Evolutionary conservation across 2,888 invertebrate genomes (phyloP).

Genomic region (Micoletzkya japonica): DNA sequence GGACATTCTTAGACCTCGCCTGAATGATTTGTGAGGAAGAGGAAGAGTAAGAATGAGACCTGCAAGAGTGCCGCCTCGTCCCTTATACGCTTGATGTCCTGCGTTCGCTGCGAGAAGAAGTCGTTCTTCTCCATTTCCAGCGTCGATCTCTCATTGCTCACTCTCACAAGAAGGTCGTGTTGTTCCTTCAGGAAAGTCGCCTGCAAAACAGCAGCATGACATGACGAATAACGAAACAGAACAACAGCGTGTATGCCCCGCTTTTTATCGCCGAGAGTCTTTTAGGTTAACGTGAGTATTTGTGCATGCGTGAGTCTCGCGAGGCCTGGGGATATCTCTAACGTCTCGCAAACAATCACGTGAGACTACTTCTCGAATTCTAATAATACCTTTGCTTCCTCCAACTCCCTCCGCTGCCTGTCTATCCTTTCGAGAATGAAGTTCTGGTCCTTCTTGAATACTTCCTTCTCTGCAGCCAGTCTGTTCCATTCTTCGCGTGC

Average conservation of each 20-base stretch:
- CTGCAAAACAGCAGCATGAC: no score
- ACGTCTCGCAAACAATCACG: not conserved
- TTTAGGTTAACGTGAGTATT: no score
- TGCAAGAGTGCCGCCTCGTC: slow-evolving; percentile 15
- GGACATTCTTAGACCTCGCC: slow-evolving; percentile 29
- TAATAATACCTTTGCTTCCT: slow-evolving; percentile 32
- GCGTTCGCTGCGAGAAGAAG: slow-evolving; percentile 40
- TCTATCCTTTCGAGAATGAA: slow-evolving; percentile 37
- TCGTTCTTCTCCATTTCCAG: slow-evolving; percentile 40
- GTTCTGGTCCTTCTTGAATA: slow-evolving; percentile 47
- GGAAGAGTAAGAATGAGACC: not conserved
- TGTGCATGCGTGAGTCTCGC: no score
- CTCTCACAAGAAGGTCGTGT: slow-evolving; percentile 45
- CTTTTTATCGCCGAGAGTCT: no score
- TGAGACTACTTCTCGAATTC: no score
- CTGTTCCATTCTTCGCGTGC: slow-evolving; percentile 42
- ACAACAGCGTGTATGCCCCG: no score
- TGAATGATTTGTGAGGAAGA: slow-evolving; percentile 8
- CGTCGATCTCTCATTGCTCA: slow-evolving; percentile 50
- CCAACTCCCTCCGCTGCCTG: slow-evolving; percentile 30
- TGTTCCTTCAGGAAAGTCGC: slow-evolving; percentile 14
- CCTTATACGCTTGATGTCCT: slow-evolving; percentile 33
- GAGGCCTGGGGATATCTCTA: no score
- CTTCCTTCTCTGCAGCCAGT: slow-evolving; percentile 37
- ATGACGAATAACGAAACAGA: no score